Evolutionary conservation across 2,113 vertebrate genomes (phyloP), one percentile per base, ranked within the genome.

Genomic region (Thalassoma bifasciatum): DNA sequence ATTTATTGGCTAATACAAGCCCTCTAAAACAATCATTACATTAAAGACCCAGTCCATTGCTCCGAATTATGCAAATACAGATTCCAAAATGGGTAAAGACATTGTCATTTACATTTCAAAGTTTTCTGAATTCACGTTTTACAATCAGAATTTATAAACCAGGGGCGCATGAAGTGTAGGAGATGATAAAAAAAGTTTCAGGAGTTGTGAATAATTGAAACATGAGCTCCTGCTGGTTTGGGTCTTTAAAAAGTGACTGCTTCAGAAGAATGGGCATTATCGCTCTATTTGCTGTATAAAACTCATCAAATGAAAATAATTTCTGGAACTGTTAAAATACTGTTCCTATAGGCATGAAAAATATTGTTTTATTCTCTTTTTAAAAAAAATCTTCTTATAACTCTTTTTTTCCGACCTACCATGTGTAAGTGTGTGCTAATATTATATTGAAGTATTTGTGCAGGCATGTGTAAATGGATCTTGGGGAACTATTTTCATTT

Each of bases 301-400:
- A 90, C 84, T 87, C 88, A 90, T 86, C 63, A 82, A 91, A 89
- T 90, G 81, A 91, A 91, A 90, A 88, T 84, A 82, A 87, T 85
- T 69, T 75, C 54, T 77, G 61, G 30, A 66, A 79, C 46, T 86
- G 30, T 69, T 44, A 72, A 72, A 62, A 42, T 0, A 57, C 2
- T 10, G 40, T 80, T 87, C 68, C 68, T 38, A 12, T 71, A 65
- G 47, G 4, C 72, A 36, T 67, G 0, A 36, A 26, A 38, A 2
- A 22, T 8, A 38, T 9, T 66, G 10, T 44, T 1, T 26, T 5
- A 6, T 1, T 16, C 19, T 46, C 7, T n/a, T n/a, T n/a, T n/a
- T n/a, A n/a, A n/a, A n/a, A 17, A 19, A 42, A 4, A 14, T 42
- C 40, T 49, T 67, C 7, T 2, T 44, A 53, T 59, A 5, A 1